phyloP scores from a whole-genome alignment of 2,797 vertebrate genomes.

The Macrochelys suwanniensis region DNA sequence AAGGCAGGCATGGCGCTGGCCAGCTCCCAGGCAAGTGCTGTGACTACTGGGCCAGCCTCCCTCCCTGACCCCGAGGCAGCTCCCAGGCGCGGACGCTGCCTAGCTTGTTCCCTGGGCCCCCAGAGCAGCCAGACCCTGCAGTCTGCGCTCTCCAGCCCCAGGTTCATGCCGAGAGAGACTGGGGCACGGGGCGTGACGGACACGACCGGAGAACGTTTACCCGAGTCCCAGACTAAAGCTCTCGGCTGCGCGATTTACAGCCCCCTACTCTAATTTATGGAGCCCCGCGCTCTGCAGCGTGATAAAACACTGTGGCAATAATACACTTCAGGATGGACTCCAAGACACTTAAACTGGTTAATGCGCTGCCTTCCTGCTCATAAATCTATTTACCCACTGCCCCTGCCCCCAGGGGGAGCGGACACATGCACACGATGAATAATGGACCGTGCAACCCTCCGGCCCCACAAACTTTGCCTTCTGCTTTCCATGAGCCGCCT shows the following conservation, averaged over 20 bases:
- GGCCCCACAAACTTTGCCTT: neutral
- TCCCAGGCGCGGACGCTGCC: neutral
- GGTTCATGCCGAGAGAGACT: no score
- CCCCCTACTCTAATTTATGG: neutral
- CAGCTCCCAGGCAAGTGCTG: neutral
- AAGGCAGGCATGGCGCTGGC: neutral
- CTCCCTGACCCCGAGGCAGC: neutral
- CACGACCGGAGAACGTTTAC: neutral
- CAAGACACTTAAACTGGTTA: slow-evolving; percentile 69
- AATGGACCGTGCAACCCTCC: slow-evolving; percentile 53
- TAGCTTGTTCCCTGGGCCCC: neutral
- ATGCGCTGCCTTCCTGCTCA: slow-evolving; percentile 57
- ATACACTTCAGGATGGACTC: slow-evolving; percentile 68
- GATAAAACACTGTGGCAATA: slow-evolving; percentile 66
- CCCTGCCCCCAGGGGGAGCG: slow-evolving; percentile 50
- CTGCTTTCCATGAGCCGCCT: neutral
- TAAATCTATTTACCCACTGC: slow-evolving; percentile 68
- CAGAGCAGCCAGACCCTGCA: neutral
- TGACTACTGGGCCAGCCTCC: no score
- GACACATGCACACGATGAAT: slow-evolving; percentile 56
- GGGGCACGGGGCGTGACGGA: neutral
- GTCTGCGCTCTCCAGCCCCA: no score
- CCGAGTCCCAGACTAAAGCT: slow-evolving; percentile 18
- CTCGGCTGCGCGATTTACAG: neutral
- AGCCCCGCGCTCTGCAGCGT: slow-evolving; percentile 4